phyloP scores from a whole-genome alignment of 1,140 invertebrate genomes.

The Panagrolaimus sp. region DNA sequence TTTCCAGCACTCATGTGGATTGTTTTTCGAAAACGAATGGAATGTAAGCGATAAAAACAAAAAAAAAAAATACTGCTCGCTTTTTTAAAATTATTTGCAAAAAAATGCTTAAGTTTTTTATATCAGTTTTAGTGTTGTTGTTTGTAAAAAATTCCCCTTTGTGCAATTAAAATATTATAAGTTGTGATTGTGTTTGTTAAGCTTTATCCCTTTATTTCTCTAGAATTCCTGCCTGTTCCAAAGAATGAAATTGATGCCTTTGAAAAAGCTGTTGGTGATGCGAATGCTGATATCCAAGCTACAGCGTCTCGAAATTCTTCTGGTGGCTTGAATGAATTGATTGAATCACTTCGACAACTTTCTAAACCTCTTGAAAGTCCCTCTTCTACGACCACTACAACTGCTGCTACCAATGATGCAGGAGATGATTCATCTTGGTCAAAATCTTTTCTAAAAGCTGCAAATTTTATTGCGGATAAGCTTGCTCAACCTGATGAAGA shows the following conservation, averaged over 20 bases:
- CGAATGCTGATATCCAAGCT: too few relatives aligned
- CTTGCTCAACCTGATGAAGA: conserved; percentile 16
- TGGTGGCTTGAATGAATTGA: conserved; percentile 17
- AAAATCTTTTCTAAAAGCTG: conserved; percentile 42
- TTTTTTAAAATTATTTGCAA: not conserved
- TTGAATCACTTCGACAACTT: conserved; percentile 17
- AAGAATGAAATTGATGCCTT: too few relatives aligned
- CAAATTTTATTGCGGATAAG: conserved; percentile 54
- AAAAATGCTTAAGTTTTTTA: too few relatives aligned
- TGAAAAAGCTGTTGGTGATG: too few relatives aligned
- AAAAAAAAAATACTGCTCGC: conserved; percentile 20
- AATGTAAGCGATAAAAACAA: conserved; percentile 38
- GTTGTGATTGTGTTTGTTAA: not conserved
- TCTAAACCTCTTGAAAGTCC: not conserved
- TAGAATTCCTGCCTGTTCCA: not conserved
- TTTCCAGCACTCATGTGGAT: conserved; percentile 49
- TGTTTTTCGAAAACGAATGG: conserved; percentile 48
- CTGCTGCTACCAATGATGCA: conserved; percentile 27
- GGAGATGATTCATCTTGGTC: conserved; percentile 42
- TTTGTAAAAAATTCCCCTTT: too few relatives aligned
- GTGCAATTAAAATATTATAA: too few relatives aligned
- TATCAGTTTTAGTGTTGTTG: too few relatives aligned
- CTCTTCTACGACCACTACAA: conserved; percentile 10
- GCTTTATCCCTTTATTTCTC: not conserved
- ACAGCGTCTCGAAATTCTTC: too few relatives aligned